Evolutionary conservation across 2,888 invertebrate species (phyloP), one percentile per base, ranked within the genome.

Genomic region (Andrena minutula): DNA sequence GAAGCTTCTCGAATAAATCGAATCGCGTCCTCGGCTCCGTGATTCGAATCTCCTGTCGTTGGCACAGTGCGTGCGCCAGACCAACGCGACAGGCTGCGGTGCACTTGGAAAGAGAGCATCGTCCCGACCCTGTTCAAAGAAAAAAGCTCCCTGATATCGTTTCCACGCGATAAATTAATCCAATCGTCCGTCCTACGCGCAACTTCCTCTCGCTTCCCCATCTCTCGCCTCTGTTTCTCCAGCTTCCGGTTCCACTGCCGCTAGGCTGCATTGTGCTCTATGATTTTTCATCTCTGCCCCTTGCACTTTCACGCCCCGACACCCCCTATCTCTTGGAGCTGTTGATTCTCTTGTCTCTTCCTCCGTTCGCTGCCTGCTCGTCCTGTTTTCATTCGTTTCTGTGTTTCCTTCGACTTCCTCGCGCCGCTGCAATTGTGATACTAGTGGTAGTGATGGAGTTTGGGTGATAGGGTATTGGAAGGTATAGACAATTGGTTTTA

Each of bases 121-220:
- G n/a, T n/a, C 41, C 35, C 58, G 41, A 23, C 51, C 30, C 49
- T 58, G 66, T 51, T 60, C 53, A 56, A 68, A 58, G 72, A 71
- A 81, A 77, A 81, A 73, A 71, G 74, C 65, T 63, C 75, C 12
- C 71, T 75, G 66, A 69, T 81, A 78, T 77, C 79, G 87, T 74
- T 89, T 86, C 83, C 88, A 79, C 86, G 83, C 89, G 88, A 91
- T 92, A 92, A 92, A 92, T 91, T 90, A 91, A 92, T 91, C 89
- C 90, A 88, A 91, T 91, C 89, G 85, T 81, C 75, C 85, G 77
- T 79, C 86, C 85, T 81, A 86, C 87, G 83, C 83, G 35, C 81
- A 53, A 61, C 77, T 87, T 75, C 80, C 81, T 79, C 82, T 68
- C 69, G 12, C 28, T 56, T 53, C 35, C 32, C 47, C 63, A 53